phyloP scores from a whole-genome alignment of 2,113 vertebrate species.

The Neofelis nebulosa region DNA sequence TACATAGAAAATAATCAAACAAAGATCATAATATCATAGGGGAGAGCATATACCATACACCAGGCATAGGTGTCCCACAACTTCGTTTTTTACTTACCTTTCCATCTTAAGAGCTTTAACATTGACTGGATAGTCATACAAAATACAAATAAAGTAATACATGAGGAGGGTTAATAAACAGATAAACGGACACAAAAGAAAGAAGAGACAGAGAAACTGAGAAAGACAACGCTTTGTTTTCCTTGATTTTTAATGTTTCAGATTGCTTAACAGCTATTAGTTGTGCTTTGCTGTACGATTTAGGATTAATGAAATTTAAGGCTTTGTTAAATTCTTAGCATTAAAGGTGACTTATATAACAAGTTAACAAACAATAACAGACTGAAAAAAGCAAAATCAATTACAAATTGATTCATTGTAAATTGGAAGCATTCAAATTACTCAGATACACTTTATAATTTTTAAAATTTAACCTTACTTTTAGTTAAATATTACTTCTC shows the following conservation, averaged over 20 bases:
- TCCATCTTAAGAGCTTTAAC: slow-evolving; percentile 68
- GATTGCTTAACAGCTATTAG: slow-evolving; percentile 71
- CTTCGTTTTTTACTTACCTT: slow-evolving; percentile 69
- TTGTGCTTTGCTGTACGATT: slow-evolving; percentile 57
- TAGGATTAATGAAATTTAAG: slow-evolving; percentile 61
- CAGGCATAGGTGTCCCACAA: background rate
- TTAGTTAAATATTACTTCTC: slow-evolving; percentile 63
- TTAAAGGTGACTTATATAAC: slow-evolving; percentile 67
- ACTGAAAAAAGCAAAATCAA: slow-evolving; percentile 61
- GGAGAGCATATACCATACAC: slow-evolving; percentile 35
- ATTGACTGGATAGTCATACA: slow-evolving; percentile 62
- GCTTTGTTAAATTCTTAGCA: slow-evolving; percentile 61
- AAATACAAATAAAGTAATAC: slow-evolving; percentile 72
- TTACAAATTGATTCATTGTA: slow-evolving; percentile 58
- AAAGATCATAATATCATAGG: slow-evolving; percentile 4
- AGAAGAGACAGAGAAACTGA: slow-evolving; percentile 81
- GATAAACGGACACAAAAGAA: slow-evolving; percentile 76
- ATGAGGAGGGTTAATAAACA: slow-evolving; percentile 64
- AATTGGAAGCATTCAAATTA: slow-evolving; percentile 65
- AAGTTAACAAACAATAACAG: slow-evolving; percentile 59
- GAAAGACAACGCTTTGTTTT: slow-evolving; percentile 80
- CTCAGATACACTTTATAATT: slow-evolving; percentile 60
- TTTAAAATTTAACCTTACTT: slow-evolving; percentile 59
- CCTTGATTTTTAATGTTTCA: slow-evolving; percentile 76
- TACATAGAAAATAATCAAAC: slow-evolving; percentile 47